Evolutionary conservation across 2,113 vertebrate species (phyloP).

Genomic region (Silurus meridionalis): DNA sequence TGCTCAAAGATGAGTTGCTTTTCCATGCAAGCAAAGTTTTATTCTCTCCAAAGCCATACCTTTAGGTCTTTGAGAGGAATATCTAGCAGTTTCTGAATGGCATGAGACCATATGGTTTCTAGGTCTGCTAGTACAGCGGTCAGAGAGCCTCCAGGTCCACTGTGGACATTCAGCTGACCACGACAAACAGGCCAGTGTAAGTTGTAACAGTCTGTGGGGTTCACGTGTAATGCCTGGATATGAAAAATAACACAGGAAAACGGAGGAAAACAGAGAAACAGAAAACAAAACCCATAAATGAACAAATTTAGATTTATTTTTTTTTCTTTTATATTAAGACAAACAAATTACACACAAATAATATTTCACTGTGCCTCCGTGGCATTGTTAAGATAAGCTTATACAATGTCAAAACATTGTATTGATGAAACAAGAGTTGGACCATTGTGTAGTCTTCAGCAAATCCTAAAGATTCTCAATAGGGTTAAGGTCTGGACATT

Average conservation of each 20-base stretch:
- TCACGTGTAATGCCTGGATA: conserved; percentile 85
- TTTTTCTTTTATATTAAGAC: too few species aligned
- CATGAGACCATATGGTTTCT: conserved; percentile 91
- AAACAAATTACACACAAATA: too few species aligned
- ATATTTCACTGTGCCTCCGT: too few species aligned
- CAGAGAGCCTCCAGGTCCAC: conserved; percentile 87
- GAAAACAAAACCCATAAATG: background rate
- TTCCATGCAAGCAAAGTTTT: too few species aligned
- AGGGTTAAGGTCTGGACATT: too few species aligned
- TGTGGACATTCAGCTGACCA: conserved; percentile 88
- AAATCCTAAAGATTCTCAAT: too few species aligned
- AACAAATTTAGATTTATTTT: too few species aligned
- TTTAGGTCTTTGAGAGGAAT: conserved; percentile 96
- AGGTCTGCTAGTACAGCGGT: conserved; percentile 88
- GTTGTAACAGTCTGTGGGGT: conserved; percentile 87
- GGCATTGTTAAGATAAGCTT: too few species aligned
- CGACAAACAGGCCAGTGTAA: conserved; percentile 90
- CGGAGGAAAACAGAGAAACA: background rate
- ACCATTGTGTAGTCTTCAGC: too few species aligned
- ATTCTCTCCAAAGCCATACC: conserved; percentile 67
- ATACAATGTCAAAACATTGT: too few species aligned
- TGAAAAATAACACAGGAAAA: background rate
- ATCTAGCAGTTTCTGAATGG: conserved; percentile 92
- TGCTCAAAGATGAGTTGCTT: too few species aligned
- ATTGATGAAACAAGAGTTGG: too few species aligned